Evolutionary conservation across 2,797 vertebrate species (phyloP).

Genomic region (Chaetophractus vellerosus): DNA sequence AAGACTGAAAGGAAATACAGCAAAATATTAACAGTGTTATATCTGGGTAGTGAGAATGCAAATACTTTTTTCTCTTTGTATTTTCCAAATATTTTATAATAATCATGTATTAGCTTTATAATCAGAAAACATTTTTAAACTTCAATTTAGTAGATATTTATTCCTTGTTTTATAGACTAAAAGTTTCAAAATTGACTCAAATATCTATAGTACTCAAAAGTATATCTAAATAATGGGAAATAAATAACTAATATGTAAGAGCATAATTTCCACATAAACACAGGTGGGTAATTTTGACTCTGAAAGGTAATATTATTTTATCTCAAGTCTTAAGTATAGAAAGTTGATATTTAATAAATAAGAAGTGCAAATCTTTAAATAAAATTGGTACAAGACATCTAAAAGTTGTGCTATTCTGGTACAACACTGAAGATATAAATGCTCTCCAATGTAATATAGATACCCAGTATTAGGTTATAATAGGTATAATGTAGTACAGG

Average conservation of each 20-base stretch:
- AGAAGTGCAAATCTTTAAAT: constrained; percentile 80
- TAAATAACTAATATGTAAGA: constrained; percentile 67
- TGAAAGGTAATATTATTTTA: constrained; percentile 78
- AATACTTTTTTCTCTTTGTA: constrained; percentile 68
- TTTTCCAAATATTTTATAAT: constrained; percentile 74
- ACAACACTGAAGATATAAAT: constrained; percentile 74
- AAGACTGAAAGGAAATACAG: constrained; percentile 77
- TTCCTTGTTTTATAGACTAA: no score
- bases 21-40: constrained; percentile 80
- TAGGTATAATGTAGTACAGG: constrained; percentile 67
- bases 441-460: constrained; percentile 61
- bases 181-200: no score
- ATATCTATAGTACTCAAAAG: constrained; percentile 74
- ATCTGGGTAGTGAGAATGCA: constrained; percentile 71
- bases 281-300: constrained; percentile 71
- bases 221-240: constrained; percentile 71
- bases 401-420: constrained; percentile 79
- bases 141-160: no score
- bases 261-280: constrained; percentile 65
- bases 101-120: constrained; percentile 72
- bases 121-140: constrained; percentile 79
- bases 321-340: constrained; percentile 73
- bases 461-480: constrained; percentile 64
- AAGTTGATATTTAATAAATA: constrained; percentile 81
- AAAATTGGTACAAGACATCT: constrained; percentile 82